Evolutionary conservation across 2,113 vertebrate genomes (phyloP).

Genomic region (Gallinago paraguaiae): DNA sequence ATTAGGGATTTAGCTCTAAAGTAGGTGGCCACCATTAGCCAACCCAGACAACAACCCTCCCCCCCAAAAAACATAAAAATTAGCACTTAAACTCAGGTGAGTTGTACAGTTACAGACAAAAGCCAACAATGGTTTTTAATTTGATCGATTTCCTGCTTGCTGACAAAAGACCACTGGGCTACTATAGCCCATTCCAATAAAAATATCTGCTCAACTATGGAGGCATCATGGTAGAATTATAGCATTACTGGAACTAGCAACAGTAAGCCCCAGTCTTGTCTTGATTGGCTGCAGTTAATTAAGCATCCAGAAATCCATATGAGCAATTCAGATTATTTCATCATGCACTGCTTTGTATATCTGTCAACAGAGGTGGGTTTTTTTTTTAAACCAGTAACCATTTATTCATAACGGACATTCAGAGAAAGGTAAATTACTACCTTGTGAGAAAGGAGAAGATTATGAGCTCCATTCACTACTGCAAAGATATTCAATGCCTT

Average conservation of each 20-base stretch:
- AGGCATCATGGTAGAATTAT: background rate
- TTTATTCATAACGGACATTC: slow-evolving; percentile 50
- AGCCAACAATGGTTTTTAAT: background rate
- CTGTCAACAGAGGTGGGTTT: slow-evolving; percentile 13
- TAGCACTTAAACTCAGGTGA: background rate
- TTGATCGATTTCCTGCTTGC: background rate
- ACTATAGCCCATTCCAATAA: background rate
- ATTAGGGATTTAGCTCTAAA: background rate
- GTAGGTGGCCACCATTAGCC: background rate
- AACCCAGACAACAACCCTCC: background rate
- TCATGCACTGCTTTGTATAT: background rate
- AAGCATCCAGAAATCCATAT: slow-evolving; percentile 8
- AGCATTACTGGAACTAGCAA: slow-evolving; percentile 1
- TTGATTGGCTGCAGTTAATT: slow-evolving; percentile 43
- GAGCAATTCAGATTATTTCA: slow-evolving; percentile 42
- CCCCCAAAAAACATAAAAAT: background rate
- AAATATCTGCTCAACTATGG: background rate
- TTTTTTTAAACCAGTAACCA: slow-evolving; percentile 35
- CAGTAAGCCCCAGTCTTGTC: background rate
- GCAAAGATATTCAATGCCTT: slow-evolving; percentile 35
- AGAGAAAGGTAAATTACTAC: slow-evolving; percentile 58
- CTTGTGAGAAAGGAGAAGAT: slow-evolving; percentile 42
- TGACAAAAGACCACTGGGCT: background rate
- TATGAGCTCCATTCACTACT: slow-evolving; percentile 29
- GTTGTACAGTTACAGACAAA: background rate